phyloP scores from a whole-genome alignment of 2,797 vertebrate species.

The Notamacropus eugenii region DNA sequence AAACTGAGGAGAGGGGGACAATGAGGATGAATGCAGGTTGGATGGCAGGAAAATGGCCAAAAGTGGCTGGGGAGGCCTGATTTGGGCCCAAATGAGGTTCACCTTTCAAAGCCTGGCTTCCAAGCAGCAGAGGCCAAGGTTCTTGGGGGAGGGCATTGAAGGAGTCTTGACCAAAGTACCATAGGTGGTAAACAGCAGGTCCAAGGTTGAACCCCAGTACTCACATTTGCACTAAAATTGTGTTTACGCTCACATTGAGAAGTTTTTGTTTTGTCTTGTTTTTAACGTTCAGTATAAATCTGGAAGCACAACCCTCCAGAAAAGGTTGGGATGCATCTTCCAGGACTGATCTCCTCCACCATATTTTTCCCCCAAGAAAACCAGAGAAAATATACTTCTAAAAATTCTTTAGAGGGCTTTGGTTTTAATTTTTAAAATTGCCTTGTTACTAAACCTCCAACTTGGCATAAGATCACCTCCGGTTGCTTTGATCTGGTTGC shows the following conservation, averaged over 20 bases:
- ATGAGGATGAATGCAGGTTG: not conserved
- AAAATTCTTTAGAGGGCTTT: slow-evolving; percentile 11
- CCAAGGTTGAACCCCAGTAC: not conserved
- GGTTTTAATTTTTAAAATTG: slow-evolving; percentile 34
- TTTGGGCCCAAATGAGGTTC: not conserved
- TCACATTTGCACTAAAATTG: not conserved
- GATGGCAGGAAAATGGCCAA: not conserved
- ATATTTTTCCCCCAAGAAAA: not conserved
- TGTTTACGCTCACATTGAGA: not conserved
- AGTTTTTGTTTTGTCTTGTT: not conserved
- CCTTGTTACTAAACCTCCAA: slow-evolving; percentile 1
- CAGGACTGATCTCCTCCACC: not conserved
- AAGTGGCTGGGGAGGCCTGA: not conserved
- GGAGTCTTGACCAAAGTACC: not conserved
- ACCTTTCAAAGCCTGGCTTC: not conserved
- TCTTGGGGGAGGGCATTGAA: not conserved
- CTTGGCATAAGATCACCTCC: slow-evolving; percentile 1
- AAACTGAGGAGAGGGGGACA: not conserved
- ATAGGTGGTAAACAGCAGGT: not conserved
- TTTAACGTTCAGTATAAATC: not conserved
- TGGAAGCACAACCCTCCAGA: not conserved
- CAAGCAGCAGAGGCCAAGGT: not conserved
- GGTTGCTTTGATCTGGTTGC: not conserved
- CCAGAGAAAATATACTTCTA: slow-evolving; percentile 9
- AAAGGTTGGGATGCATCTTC: not conserved